Conservation (phyloP, 2,888 invertebrate genomes). For the Protonemura montana region DNA sequence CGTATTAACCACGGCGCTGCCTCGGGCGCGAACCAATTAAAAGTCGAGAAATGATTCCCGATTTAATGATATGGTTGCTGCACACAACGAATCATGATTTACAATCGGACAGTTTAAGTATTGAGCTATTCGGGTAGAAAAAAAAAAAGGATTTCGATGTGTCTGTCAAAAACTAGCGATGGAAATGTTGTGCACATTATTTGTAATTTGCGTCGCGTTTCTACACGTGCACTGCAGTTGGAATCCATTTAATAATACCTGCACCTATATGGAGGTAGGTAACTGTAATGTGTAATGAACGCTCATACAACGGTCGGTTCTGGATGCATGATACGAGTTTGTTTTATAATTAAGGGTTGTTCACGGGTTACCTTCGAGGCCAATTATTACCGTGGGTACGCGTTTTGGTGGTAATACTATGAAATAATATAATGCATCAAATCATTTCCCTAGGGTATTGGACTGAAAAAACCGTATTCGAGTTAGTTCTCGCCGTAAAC, state of each 20-base stretch:
- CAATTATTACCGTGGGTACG: background rate
- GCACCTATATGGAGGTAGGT: background rate
- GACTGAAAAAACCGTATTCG: background rate
- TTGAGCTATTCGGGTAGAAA: slow-evolving; percentile 17
- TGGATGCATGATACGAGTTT: background rate
- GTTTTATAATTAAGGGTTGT: background rate
- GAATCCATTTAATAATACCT: background rate
- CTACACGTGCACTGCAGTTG: background rate
- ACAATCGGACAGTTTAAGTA: background rate
- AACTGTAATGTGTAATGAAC: background rate
- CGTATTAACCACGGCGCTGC: slow-evolving; percentile 22
- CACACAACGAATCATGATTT: background rate
- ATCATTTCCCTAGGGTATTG: background rate
- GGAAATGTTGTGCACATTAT: background rate
- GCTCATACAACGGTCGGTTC: background rate
- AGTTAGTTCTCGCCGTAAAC: background rate
- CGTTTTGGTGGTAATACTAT: background rate
- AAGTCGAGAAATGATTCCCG: slow-evolving; percentile 18
- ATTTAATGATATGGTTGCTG: slow-evolving; percentile 20
- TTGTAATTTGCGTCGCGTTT: background rate
- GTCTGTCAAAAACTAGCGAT: slow-evolving; percentile 7
- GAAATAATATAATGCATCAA: background rate
- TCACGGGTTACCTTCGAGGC: background rate
- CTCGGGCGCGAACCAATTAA: slow-evolving; percentile 7
- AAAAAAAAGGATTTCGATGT: background rate